These are phyloP conservation scores for Carapus acus DNA, from an alignment of 2,797 vertebrate species.

Conservation along the genomic window DNA sequence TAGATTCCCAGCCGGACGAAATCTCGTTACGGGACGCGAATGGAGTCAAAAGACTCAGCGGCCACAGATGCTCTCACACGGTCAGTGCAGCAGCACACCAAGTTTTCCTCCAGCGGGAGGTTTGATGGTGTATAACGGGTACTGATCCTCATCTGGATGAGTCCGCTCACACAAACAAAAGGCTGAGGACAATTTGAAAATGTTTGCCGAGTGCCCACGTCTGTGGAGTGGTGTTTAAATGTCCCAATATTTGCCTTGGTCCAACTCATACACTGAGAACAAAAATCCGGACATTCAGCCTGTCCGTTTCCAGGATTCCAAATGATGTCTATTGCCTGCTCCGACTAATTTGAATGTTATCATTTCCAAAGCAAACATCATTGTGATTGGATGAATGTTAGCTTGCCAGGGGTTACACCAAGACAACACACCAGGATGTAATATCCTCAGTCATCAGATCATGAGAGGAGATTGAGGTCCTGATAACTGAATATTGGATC, in stretches of 20 bases:
- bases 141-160: constrained; percentile 24
- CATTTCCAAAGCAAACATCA: constrained; percentile 6
- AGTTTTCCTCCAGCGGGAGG: not conserved
- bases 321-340: not conserved
- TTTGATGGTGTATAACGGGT: constrained; percentile 18
- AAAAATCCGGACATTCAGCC: constrained; percentile 11
- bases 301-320: constrained; percentile 1
- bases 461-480: not conserved
- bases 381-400: constrained; percentile 6
- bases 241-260: constrained; percentile 36
- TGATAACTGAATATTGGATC: not conserved
- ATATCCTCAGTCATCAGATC: constrained; percentile 1
- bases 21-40: constrained; percentile 67
- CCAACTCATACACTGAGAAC: constrained; percentile 12
- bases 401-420: constrained; percentile 10
- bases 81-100: too few relatives aligned
- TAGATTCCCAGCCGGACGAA: constrained; percentile 24
- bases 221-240: constrained; percentile 34
- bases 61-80: constrained; percentile 60
- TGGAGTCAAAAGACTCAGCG: constrained; percentile 53
- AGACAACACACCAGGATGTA: constrained; percentile 2
- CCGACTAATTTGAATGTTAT: constrained; percentile 11
- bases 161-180: not conserved
- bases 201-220: constrained; percentile 20
- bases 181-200: constrained; percentile 18